Percentiles rank a stretch among this genome's conserved stretches.
These are phyloP conservation scores for Parasteatoda tepidariorum DNA, from an alignment of 1,140 invertebrate species.

Conservation along the genomic window DNA sequence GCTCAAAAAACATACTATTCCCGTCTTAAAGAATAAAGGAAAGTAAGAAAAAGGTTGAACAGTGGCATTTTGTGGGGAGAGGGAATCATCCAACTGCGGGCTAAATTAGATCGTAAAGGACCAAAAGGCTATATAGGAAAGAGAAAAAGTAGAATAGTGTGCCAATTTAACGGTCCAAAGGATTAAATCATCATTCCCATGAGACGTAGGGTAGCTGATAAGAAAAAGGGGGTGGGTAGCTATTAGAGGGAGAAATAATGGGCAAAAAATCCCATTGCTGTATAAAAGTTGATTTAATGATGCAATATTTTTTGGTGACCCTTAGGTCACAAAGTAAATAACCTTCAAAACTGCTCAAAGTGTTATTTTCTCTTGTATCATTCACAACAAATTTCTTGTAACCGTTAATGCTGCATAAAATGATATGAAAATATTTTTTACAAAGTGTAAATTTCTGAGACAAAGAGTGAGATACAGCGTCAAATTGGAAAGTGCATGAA, in stretches of 20 bases:
- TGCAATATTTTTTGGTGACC: constrained; percentile 29
- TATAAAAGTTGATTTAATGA: constrained; percentile 49
- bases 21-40: too few species aligned
- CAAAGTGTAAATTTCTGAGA: too few species aligned
- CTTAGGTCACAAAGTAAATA: constrained; percentile 32
- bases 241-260: constrained; percentile 40
- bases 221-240: constrained; percentile 21
- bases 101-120: constrained; percentile 53
- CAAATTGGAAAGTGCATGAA: too few species aligned
- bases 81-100: constrained; percentile 12
- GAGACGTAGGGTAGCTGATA: constrained; percentile 22
- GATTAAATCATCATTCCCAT: constrained; percentile 53
- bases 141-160: neutral
- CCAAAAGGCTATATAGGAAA: constrained; percentile 18
- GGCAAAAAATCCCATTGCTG: constrained; percentile 47
- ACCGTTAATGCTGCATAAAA: neutral
- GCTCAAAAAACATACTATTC: neutral
- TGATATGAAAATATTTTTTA: neutral
- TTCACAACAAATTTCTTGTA: neutral
- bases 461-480: too few species aligned
- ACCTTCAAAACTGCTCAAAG: neutral
- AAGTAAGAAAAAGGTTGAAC: too few species aligned
- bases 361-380: neutral
- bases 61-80: neutral
- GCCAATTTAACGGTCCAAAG: constrained; percentile 55